Base-by-base conservation (phyloP, 1,140 invertebrate species). In the Dolichoris vasculosae region DNA sequence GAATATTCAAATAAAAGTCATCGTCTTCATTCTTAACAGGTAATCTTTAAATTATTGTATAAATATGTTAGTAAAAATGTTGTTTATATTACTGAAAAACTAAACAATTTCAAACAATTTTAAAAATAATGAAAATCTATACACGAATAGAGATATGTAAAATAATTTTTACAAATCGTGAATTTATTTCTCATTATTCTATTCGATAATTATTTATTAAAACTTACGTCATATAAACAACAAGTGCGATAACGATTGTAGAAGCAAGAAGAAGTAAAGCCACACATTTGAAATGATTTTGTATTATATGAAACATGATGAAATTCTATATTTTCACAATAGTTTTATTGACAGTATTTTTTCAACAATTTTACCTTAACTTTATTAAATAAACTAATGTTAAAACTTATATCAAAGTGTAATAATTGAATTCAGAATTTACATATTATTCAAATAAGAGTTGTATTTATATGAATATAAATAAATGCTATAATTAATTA, bases 1-100 rank as follows among this genome's bases (percentile, higher is more conserved):
- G 59, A 30, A 85, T 51, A 13, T 32, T 76, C 38, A 77, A 77
- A 67, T 75, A 11, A 59, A 48, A 38, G 20, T 76, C 23, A 32
- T 77, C 48, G 6, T 32, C 32, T 20, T 77, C 48, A 13, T 20
- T 30, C 0, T 71, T 20, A 40, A 4, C 0, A 23, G 35, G 23
- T 17, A 40, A 71, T 40, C 67, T 71, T 20, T 40, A 71, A 40
- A 63, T 63, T 63, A 63, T 63, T 63, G 23, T 30, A 63, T 30
- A 63, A 63, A 30, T n/a, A 51, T 63, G 4, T 63, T 63, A 63
- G 6, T 63, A 63, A 51, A 51, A 11, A 17, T 8, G 15, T 51
- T 17, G 48, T 51, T 51, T 51, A 51, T 15, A 17, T 51, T 51
- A 51, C 15, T 51, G 48, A 51, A 51, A 7, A 15, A 17, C 20